These are phyloP conservation scores for Apotomis capreana DNA, from an alignment of 2,888 invertebrate species.

Conservation along the genomic window DNA sequence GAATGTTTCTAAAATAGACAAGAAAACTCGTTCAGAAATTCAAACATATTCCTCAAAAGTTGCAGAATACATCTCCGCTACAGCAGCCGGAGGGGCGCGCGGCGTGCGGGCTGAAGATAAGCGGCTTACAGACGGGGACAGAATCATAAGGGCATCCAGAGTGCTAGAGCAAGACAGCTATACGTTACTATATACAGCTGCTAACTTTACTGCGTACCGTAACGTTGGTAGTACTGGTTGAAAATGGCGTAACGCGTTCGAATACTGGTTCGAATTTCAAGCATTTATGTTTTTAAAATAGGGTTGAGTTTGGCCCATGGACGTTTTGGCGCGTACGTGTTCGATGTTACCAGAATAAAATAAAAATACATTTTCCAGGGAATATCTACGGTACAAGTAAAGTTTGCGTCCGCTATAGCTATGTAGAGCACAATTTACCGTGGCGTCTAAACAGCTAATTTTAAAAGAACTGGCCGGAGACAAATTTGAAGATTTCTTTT, in stretches of 20 bases:
- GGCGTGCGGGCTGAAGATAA: constrained; percentile 81
- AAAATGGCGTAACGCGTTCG: constrained; percentile 56
- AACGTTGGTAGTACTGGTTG: constrained; percentile 47
- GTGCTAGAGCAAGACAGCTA: constrained; percentile 57
- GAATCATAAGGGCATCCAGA: constrained; percentile 46
- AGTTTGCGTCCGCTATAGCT: constrained; percentile 72
- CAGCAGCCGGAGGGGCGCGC: constrained; percentile 70
- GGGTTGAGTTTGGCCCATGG: constrained; percentile 47
- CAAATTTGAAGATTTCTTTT: constrained; percentile 54
- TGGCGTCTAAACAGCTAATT: constrained; percentile 78
- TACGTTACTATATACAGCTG: constrained; percentile 76
- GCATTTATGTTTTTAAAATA: constrained; percentile 34
- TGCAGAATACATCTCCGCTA: constrained; percentile 73
- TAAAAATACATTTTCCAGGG: constrained; percentile 82
- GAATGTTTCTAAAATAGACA: neutral
- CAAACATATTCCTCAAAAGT: constrained; percentile 47
- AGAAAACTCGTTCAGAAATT: neutral
- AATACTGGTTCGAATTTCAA: constrained; percentile 45
- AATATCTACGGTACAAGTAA: constrained; percentile 79
- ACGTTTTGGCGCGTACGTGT: constrained; percentile 52
- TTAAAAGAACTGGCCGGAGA: constrained; percentile 69
- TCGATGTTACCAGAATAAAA: constrained; percentile 64
- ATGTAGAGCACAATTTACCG: constrained; percentile 68
- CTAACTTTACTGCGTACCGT: constrained; percentile 71
- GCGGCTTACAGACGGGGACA: constrained; percentile 77